A percentile compares a stretch with the other conserved stretches of the same genome.
Evolutionary conservation across 2,888 invertebrate species (phyloP).

Genomic region (Amiota minor): DNA sequence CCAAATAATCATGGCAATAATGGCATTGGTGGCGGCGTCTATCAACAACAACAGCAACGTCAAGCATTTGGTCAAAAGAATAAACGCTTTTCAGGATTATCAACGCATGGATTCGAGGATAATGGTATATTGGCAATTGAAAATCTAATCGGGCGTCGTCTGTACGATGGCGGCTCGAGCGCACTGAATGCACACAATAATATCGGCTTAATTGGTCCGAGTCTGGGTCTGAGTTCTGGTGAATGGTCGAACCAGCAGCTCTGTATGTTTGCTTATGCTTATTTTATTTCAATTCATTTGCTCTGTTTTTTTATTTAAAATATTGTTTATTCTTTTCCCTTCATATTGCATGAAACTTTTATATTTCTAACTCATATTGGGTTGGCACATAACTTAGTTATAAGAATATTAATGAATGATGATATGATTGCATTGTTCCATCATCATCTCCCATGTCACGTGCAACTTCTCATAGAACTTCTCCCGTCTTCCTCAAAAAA

Average conservation of each 20-base stretch:
- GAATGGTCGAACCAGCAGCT: conserved; percentile 69
- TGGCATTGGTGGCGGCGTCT: conserved; percentile 20
- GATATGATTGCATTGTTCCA: no score
- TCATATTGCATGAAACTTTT: neutral
- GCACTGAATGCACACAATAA: conserved; percentile 58
- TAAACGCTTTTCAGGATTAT: conserved; percentile 64
- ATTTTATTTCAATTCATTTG: conserved; percentile 42
- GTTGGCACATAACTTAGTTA: no score
- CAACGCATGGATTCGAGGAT: conserved; percentile 60
- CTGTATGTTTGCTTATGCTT: conserved; percentile 73
- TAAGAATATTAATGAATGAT: no score
- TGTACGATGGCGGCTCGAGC: conserved; percentile 62
- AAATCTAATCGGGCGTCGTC: conserved; percentile 71
- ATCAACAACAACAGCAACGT: conserved; percentile 20
- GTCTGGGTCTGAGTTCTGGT: conserved; percentile 54
- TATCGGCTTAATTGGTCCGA: conserved; percentile 70
- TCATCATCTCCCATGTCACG: no score
- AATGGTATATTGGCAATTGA: conserved; percentile 72
- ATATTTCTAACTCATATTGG: no score
- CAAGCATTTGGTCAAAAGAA: conserved; percentile 52
- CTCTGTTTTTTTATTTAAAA: conserved; percentile 13
- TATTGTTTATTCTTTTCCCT: neutral
- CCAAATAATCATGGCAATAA: conserved; percentile 12
- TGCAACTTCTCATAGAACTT: no score
- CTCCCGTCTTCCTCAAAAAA: no score